phyloP scores from a whole-genome alignment of 2,888 invertebrate species.

The Drosophila sordidula region DNA sequence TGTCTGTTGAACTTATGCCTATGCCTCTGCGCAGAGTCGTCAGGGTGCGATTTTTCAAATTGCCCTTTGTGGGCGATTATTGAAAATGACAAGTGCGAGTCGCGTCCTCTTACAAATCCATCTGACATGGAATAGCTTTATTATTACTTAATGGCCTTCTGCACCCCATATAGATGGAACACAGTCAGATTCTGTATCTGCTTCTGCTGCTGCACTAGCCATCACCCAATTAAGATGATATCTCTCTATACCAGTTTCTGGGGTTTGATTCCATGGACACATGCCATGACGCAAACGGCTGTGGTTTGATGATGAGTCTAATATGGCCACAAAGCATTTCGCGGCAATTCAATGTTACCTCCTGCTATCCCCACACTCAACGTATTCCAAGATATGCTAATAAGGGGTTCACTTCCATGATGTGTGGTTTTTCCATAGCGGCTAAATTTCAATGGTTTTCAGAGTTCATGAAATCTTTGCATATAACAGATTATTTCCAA shows the following conservation, averaged over 20 bases:
- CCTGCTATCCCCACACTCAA: neutral
- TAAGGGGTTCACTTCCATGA: slow-evolving; percentile 1
- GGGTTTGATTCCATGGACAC: slow-evolving; percentile 29
- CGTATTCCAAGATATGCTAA: slow-evolving; percentile 39
- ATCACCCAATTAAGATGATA: slow-evolving; percentile 51
- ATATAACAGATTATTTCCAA: neutral
- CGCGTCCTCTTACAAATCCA: slow-evolving; percentile 4
- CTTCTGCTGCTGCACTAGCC: slow-evolving; percentile 6
- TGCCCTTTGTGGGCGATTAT: slow-evolving; percentile 51
- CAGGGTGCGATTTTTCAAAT: slow-evolving; percentile 21
- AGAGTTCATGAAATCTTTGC: no score
- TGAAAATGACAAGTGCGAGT: slow-evolving; percentile 57
- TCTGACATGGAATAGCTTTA: slow-evolving; percentile 18
- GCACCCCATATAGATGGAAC: slow-evolving; percentile 7
- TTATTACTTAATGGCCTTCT: slow-evolving; percentile 45
- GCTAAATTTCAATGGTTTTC: no score
- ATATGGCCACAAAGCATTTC: slow-evolving; percentile 35
- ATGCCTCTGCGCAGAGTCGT: neutral
- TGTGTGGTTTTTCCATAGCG: neutral
- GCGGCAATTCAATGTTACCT: slow-evolving; percentile 5
- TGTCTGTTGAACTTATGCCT: slow-evolving; percentile 15
- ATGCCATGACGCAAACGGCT: slow-evolving; percentile 17
- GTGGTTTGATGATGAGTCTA: slow-evolving; percentile 38
- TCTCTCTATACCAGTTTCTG: slow-evolving; percentile 27
- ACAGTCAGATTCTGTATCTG: neutral